phyloP scores from a whole-genome alignment of 2,888 invertebrate genomes.

The Thyatira batis region DNA sequence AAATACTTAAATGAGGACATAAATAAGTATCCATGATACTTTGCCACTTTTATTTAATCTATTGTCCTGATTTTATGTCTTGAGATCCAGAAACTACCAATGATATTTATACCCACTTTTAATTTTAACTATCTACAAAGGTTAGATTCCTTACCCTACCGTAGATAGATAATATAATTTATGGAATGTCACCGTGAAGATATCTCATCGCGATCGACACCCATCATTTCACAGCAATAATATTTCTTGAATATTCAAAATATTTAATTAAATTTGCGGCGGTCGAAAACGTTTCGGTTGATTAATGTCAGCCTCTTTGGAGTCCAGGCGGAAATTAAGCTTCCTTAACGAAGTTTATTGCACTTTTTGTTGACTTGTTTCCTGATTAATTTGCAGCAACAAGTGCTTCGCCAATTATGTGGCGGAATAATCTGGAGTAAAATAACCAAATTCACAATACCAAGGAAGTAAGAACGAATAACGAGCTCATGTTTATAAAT shows the following conservation, averaged over 20 bases:
- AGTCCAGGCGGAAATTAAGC: conserved; percentile 67
- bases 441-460: conserved; percentile 23
- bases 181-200: too few species aligned
- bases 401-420: conserved; percentile 51
- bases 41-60: too few species aligned
- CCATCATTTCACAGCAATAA: conserved; percentile 44
- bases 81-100: too few species aligned
- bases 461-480: conserved; percentile 26
- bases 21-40: too few species aligned
- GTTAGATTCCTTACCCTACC: too few species aligned
- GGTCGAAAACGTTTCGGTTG: conserved; percentile 60
- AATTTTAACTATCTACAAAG: too few species aligned
- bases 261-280: conserved; percentile 61
- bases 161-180: too few species aligned
- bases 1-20: too few species aligned
- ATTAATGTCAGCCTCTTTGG: conserved; percentile 66
- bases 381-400: conserved; percentile 74
- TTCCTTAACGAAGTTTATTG: conserved; percentile 72
- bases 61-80: too few species aligned
- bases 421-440: conserved; percentile 33
- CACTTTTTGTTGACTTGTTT: conserved; percentile 75
- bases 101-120: too few species aligned
- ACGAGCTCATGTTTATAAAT: conserved; percentile 36
- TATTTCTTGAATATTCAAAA: conserved; percentile 51
- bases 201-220: conserved; percentile 12